Percentiles rank a stretch among this genome's conserved stretches.
Evolutionary conservation across 2,113 vertebrate species (phyloP).

Genomic region (Gyps fulvus): DNA sequence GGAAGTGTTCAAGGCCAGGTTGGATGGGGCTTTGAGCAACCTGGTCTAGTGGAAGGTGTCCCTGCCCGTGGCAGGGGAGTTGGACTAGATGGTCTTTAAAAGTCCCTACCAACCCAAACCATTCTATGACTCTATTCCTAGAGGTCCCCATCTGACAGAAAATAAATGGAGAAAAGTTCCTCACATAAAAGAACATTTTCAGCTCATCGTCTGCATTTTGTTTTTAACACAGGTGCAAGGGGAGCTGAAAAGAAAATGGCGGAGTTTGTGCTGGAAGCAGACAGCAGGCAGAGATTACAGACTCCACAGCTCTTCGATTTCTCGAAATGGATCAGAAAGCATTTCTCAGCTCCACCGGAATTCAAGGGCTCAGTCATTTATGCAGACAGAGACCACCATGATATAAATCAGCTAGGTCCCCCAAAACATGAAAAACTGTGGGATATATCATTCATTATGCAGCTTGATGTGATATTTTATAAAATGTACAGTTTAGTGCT

Average conservation of each 20-base stretch:
- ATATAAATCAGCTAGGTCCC: conserved; percentile 69
- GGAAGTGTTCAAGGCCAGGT: neutral
- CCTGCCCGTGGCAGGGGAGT: accelerated
- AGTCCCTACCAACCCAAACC: neutral
- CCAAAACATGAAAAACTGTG: neutral
- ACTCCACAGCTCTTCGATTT: conserved; percentile 72
- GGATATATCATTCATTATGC: neutral
- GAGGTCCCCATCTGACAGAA: neutral
- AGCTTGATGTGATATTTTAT: conserved; percentile 46
- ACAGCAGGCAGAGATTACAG: conserved; percentile 73
- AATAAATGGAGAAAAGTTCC: neutral
- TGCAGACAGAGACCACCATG: conserved; percentile 86
- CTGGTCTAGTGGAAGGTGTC: neutral
- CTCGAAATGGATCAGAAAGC: conserved; percentile 77
- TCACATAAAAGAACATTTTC: neutral
- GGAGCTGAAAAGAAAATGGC: conserved; percentile 87
- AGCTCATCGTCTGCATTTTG: neutral
- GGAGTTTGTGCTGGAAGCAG: conserved; percentile 73
- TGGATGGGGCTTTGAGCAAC: neutral
- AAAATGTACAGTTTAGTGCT: conserved; percentile 24
- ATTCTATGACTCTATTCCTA: neutral
- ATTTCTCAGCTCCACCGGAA: conserved; percentile 70
- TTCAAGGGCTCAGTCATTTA: conserved; percentile 82
- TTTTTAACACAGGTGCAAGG: conserved; percentile 81
- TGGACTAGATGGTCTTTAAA: neutral